Percentiles rank a stretch among this genome's conserved stretches.
These are phyloP conservation scores for Saguinus imperator DNA, from an alignment of 2,113 vertebrate species.

Conservation along the genomic window DNA sequence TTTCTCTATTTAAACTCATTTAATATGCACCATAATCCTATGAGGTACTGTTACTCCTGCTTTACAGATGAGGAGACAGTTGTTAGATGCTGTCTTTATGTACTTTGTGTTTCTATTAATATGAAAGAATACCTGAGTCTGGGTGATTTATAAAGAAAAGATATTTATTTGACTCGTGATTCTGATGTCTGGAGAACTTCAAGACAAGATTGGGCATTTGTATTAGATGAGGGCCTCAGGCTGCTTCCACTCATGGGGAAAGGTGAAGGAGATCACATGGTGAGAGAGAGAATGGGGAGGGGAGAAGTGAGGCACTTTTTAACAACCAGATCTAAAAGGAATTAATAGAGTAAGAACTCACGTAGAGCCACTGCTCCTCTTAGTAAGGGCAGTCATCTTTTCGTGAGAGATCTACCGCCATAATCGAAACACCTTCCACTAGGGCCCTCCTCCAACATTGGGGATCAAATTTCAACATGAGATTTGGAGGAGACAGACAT, in stretches of 20 bases:
- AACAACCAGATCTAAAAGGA: not conserved
- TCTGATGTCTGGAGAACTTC: not conserved
- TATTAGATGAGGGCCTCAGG: not conserved
- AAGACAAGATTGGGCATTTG: not conserved
- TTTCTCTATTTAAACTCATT: conserved; percentile 26
- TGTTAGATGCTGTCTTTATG: not conserved
- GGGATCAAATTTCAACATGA: not conserved
- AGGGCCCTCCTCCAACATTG: not conserved
- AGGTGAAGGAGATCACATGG: not conserved
- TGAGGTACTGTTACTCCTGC: not conserved
- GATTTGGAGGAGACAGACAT: not conserved
- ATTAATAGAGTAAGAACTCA: not conserved
- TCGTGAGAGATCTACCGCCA: not conserved
- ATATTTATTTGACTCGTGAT: not conserved
- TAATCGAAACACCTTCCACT: not conserved
- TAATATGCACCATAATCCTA: not conserved
- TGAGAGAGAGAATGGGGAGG: not conserved
- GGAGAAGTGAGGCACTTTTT: not conserved
- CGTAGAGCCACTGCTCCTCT: not conserved
- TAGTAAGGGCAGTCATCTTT: not conserved
- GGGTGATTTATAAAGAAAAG: not conserved
- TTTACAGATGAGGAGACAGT: conserved; percentile 11
- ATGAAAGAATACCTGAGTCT: not conserved
- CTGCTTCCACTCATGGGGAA: not conserved
- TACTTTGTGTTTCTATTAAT: not conserved